Evolutionary conservation across 30 jellyfish, hydroid and myxozoan genomes (phyloP), one percentile per base, ranked within the genome.

Genomic region (Phacellophora camtschatica): DNA sequence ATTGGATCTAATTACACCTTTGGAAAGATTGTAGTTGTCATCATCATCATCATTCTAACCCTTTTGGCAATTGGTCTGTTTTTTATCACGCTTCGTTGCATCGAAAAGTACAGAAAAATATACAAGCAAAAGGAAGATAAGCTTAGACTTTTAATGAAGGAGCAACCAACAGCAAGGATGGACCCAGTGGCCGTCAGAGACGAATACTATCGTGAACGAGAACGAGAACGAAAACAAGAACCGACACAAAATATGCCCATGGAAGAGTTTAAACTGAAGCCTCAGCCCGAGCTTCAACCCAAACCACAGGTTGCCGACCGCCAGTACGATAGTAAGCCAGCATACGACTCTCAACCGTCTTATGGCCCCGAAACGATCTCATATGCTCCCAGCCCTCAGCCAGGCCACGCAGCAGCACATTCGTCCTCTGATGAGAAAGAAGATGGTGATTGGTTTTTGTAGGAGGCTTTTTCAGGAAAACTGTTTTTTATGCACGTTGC

Each of bases 21-120:
- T 20, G 83, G 76, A 3, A 68, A 72, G 10, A 64, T 72, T 0
- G 87, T 62, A 6, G 85, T 77, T 15, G 84, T 78, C 22, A 56
- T 77, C 15, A 48, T 87, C 45, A 36, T 87, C 9, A 18, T 69
- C 32, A 71, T 87, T n/a, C 74, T 71, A 4, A 84, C 78, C 10
- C 33, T 76, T 48, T 29, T 69, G 27, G 94, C 96, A 0, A 53
- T 87, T 18, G 46, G 69, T 11, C 71, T 87, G 11, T 56, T 63
- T 28, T 71, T 79, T 66, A 58, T 78, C 18, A 66, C 83, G n/a
- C 27, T 77, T 10, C 29, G 72, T 16, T 67, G 87, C 57, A 81
- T 74, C 18, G 77, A 51, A 45, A 70, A 69, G 29, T 37, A 55
- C 64, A 51, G 65, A 19, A 55, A 42, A 16, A 42, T 11, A 32